Percentiles rank a stretch among this genome's conserved stretches.
These are phyloP conservation scores for fruit fly (Drosophila melanogaster) DNA, from an alignment of 1,140 invertebrate species.

Conservation along the genomic window Release_6_plus_ISO1_MT NT_033777.3:11861001-11861500, in stretches of 20 bases:
- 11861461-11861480: conserved; percentile 56
- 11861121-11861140: conserved; percentile 49
- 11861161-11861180: neutral
- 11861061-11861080: conserved; percentile 10
- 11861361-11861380: conserved; percentile 20
- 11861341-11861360: conserved; percentile 52
- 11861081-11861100: conserved; percentile 63
- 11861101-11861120: conserved; percentile 75
- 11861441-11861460: conserved; percentile 33
- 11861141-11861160: neutral
- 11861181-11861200: conserved; percentile 58
- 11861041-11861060: conserved; percentile 33
- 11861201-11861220: conserved; percentile 1
- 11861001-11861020: conserved; percentile 69
- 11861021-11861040: conserved; percentile 72
- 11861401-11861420: neutral
- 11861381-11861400: conserved; percentile 24
- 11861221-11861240: conserved; percentile 61
- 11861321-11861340: conserved; percentile 35
- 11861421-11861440: conserved; percentile 9
- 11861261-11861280: conserved; percentile 56
- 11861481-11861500: conserved; percentile 43
- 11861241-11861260: conserved; percentile 78
- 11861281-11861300: conserved; percentile 68
- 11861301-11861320: conserved; percentile 54